Base-by-base conservation (phyloP, 2,113 vertebrate genomes). In the Hippolais icterina region DNA sequence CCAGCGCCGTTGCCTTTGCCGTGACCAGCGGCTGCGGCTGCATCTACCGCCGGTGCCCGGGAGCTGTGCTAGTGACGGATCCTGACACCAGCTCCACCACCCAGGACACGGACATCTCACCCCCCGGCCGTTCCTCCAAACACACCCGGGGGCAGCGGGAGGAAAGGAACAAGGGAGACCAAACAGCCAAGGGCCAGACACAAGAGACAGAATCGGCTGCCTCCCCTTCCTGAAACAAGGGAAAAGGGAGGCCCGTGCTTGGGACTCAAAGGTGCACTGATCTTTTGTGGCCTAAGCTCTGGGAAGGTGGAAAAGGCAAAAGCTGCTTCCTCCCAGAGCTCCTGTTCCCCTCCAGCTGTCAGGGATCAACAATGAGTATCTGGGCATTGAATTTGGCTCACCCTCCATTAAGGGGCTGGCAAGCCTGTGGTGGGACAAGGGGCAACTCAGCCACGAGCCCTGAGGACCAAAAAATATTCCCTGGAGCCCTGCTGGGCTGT, bases 91-190 rank as follows among this genome's bases (percentile, higher is more conserved):
- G 9, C 22, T 42, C 52, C 74, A 61, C 3, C 10, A 47, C 16
- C 28, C 10, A 21, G 42, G 20, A 20, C 9, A 1, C 4, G 11
- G 15, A 0, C 1, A 3, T 2, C 15, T 22, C 15, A 5, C 1
- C 1, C 5, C 21, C 41, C 39, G 5, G 49, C 13, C 12, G 0
- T 19, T 22, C 22, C 29, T 25, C n/a, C 23, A 5, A 33, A 11
- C 53, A 7, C 2, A 1, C 3, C 4, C 35, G 2, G 4, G 39
- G 27, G 4, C 22, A 12, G 47, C 35, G 11, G 41, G 50, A 57
- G 21, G 11, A 42, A 31, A 52, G 37, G 37, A 29, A 69, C 52
- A 39, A 65, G 50, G 0, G 0, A 56, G 37, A 53, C 7, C 2
- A 0, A 52, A 20, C 4, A 16, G 49, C 27, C 1, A 1, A 35